phyloP scores from a whole-genome alignment of 1,140 invertebrate species.

The Drosophila pectinifera region DNA sequence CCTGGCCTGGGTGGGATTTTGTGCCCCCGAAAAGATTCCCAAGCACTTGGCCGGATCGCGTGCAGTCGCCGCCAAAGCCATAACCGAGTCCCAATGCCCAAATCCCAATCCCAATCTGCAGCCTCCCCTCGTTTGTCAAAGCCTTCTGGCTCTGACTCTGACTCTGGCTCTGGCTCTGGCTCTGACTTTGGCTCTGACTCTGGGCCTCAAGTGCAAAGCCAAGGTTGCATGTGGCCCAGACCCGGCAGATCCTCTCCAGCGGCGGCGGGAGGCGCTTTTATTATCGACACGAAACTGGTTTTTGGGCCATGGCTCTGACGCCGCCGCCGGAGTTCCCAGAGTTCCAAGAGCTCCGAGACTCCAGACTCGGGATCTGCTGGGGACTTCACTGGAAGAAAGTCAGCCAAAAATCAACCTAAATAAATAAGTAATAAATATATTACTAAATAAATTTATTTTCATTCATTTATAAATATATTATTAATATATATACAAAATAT shows the following conservation, averaged over 20 bases:
- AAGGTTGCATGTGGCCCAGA: slow-evolving; percentile 60
- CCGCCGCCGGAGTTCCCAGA: slow-evolving; percentile 34
- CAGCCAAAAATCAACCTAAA: no score
- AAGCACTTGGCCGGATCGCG: slow-evolving; percentile 76
- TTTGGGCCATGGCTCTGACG: slow-evolving; percentile 35
- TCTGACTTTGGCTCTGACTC: no score
- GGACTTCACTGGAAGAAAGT: slow-evolving; percentile 21
- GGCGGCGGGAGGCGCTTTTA: slow-evolving; percentile 46
- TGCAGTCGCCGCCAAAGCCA: no score
- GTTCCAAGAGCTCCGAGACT: slow-evolving; percentile 19
- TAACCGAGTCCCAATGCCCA: neutral
- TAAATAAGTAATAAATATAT: no score
- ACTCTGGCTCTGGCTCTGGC: no score
- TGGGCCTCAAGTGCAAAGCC: slow-evolving; percentile 79
- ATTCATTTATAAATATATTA: no score
- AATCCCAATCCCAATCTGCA: neutral
- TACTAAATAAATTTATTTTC: no score
- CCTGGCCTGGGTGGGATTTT: slow-evolving; percentile 55
- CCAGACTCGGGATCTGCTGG: slow-evolving; percentile 1
- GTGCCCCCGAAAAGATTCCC: slow-evolving; percentile 68
- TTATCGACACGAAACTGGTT: slow-evolving; percentile 74
- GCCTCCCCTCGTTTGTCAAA: slow-evolving; percentile 58
- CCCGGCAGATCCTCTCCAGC: slow-evolving; percentile 17
- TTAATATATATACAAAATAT: no score
- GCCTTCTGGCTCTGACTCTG: no score